Percentiles rank a stretch among this genome's conserved stretches.
phyloP scores from a whole-genome alignment of 2,888 invertebrate species.

The Lasioglossum figueresi region DNA sequence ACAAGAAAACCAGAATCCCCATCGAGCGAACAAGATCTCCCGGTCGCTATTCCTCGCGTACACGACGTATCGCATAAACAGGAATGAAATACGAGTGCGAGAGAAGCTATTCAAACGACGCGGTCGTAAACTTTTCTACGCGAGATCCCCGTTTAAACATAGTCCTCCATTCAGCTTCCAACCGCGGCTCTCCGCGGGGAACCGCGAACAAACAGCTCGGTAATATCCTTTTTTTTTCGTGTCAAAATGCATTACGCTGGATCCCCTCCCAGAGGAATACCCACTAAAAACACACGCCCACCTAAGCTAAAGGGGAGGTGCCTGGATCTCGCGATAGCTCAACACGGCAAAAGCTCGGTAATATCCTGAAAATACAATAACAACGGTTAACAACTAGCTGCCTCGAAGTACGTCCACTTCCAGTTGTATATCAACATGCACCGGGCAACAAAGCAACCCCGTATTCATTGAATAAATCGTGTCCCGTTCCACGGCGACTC shows the following conservation, averaged over 20 bases:
- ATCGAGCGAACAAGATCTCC: background rate
- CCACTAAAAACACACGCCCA: too few relatives aligned
- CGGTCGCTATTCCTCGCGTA: background rate
- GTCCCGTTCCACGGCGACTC: background rate
- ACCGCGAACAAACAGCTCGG: background rate
- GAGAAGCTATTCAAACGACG: background rate
- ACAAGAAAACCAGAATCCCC: background rate
- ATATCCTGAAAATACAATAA: background rate
- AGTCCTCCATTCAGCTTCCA: constrained; percentile 4
- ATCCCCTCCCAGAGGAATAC: too few relatives aligned
- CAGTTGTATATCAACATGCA: background rate
- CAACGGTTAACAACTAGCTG: background rate
- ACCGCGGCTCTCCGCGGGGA: background rate
- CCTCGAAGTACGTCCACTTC: background rate
- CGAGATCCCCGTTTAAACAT: background rate
- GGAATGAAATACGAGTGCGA: background rate
- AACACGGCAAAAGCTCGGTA: too few relatives aligned
- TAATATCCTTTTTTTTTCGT: too few relatives aligned
- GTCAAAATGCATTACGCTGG: too few relatives aligned
- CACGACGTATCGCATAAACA: background rate
- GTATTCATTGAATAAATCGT: constrained; percentile 13
- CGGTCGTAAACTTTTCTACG: constrained; percentile 2
- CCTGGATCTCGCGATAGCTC: too few relatives aligned
- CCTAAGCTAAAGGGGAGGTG: too few relatives aligned
- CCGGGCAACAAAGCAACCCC: too few relatives aligned